Base-by-base conservation (phyloP, 2,113 vertebrate genomes). In the Arvicanthis niloticus region DNA sequence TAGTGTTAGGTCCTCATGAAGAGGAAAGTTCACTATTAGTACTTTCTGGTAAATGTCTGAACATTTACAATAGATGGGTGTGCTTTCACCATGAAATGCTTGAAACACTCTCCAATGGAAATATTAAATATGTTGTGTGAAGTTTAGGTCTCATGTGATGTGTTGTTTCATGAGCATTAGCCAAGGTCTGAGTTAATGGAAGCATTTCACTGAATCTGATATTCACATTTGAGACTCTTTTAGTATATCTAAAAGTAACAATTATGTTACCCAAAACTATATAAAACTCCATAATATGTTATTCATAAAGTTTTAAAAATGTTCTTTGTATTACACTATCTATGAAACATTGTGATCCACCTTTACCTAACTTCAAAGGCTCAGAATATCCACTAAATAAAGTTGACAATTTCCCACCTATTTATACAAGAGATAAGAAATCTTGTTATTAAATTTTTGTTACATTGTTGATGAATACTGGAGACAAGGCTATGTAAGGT, bases 401-500 rank as follows among this genome's bases (percentile, higher is more conserved):
- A 81, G 16, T 45, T 60, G 6, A 60, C 40, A 86, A 51, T 42
- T 75, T 24, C 17, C 11, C 21, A 42, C 42, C 70, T 24, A 11
- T 11, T 42, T 24, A 42, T 42, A 75, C 85, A 31, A 77, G 7
- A 87, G 4, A 45, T 53, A 26, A 45, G 8, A 42, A 84, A 72
- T 22, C 5, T 13, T 2, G 29, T 4, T 75, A 42, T 42, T 75
- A 24, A 24, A 9, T 42, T 75, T 11, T 75, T 45, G 53, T 22
- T 40, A 70, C 58, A n/a, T 48, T 78, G 26, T 48, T 56, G 45
- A 58, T 73, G 48, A 86, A 76, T 75, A 70, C 29, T 7, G 9
- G 24, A 70, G 6, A 37, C 22, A 68, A 16, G 0, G 31, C 1
- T 70, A 0, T 48, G 0, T 5, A 42, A 24, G 1, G 4, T 82